A percentile compares a stretch with the other conserved stretches of the same genome.
Evolutionary conservation across 2,113 vertebrate species (phyloP).

Genomic region (Oreochromis tanganicae): DNA sequence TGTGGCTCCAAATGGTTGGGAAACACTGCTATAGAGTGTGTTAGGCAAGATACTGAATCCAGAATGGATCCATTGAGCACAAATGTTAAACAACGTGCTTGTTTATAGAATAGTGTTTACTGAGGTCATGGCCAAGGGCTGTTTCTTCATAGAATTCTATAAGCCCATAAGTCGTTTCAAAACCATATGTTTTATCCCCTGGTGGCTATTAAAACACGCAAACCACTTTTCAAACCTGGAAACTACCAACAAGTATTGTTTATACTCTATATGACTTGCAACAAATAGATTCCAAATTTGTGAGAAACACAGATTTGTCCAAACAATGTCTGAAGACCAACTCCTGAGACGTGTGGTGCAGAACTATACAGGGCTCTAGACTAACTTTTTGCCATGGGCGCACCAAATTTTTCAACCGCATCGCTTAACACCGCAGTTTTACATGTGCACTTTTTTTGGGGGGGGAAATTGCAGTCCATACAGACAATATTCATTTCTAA

Average conservation of each 20-base stretch:
- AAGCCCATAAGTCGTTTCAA: not conserved
- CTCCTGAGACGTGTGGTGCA: not conserved
- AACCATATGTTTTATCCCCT: not conserved
- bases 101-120: rapidly evolving
- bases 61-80: not conserved
- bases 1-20: not conserved
- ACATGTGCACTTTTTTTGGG: no score
- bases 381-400: no score
- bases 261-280: not conserved
- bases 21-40: not conserved
- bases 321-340: not conserved
- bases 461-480: no score
- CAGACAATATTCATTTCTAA: no score
- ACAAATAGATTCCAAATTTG: not conserved
- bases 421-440: no score
- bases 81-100: not conserved
- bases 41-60: not conserved
- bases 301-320: not conserved
- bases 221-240: not conserved
- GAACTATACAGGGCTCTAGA: not conserved
- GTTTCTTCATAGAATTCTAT: not conserved
- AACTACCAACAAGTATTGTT: not conserved
- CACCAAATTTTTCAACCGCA: no score
- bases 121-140: not conserved
- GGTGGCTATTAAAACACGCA: not conserved